phyloP scores from a whole-genome alignment of 2,797 vertebrate genomes.

The Benthosema pterotum region DNA sequence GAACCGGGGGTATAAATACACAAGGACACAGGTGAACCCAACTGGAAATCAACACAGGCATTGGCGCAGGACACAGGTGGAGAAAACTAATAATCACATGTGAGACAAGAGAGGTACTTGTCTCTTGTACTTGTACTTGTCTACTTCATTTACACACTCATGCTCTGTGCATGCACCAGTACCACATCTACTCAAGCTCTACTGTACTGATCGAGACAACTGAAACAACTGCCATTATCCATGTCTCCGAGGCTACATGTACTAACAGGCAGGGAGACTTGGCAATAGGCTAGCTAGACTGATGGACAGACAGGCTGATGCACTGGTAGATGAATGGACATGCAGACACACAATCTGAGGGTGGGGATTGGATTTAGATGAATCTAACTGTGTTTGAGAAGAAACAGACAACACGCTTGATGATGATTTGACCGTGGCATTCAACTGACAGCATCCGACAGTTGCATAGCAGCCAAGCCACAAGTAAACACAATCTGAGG shows the following conservation, averaged over 20 bases:
- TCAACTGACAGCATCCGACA: conserved; percentile 22
- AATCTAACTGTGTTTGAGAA: conserved; percentile 57
- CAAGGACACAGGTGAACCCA: too few relatives aligned
- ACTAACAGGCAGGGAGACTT: too few relatives aligned
- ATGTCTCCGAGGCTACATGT: background rate
- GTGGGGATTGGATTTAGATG: conserved; percentile 60
- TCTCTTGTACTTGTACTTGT: background rate
- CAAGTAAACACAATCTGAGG: conserved; percentile 5
- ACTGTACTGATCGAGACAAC: background rate
- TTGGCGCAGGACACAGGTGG: too few relatives aligned
- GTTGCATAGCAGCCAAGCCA: conserved; percentile 43
- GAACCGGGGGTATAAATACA: too few relatives aligned
- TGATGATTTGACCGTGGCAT: conserved; percentile 54
- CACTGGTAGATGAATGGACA: conserved; percentile 42
- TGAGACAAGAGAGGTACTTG: background rate
- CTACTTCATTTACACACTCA: background rate
- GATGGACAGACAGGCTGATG: conserved; percentile 45
- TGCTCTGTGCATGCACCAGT: background rate
- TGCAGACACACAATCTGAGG: conserved; percentile 33
- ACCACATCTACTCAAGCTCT: background rate
- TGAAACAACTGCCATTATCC: background rate
- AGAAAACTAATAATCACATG: too few relatives aligned
- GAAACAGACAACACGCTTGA: conserved; percentile 47
- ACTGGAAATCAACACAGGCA: too few relatives aligned
- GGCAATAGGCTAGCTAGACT: conserved; percentile 18